Base-by-base conservation (phyloP, 2,797 vertebrate genomes). In the Trachops cirrhosus region DNA sequence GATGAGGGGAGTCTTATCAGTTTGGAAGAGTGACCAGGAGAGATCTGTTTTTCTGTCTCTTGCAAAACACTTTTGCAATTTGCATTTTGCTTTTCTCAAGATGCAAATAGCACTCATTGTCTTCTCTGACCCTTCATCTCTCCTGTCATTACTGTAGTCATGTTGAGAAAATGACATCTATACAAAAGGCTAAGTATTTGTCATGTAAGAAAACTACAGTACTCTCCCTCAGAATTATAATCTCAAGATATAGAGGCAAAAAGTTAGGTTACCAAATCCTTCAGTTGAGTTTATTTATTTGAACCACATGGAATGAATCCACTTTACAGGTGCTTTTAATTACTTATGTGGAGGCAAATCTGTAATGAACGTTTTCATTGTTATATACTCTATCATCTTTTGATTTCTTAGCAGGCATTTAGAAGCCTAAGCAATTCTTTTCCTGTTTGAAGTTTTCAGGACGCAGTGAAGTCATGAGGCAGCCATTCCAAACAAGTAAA, bases 91-190 rank as follows among this genome's bases (percentile, higher is more conserved):
- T 62, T 96, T 96, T 64, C 71, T 93, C 44, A 48, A 48, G n/a
- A 88, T 91, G 70, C 52, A 88, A 67, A 80, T 57, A 59, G 10
- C 48, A 34, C 12, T 85, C 32, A 3, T 48, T 96, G 84, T 21
- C 48, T 74, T 90, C 62, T 71, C 78, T 90, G 62, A 75, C 68
- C 44, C 34, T 83, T 70, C 1, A 14, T 48, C 41, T n/a, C 41
- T 70, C 68, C n/a, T 74, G 67, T 74, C 80, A 82, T 82, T 82
- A 44, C 32, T 50, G 9, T 32, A 54, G 54, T 74, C 41, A 29
- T 59, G 34, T 71, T 93, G 44, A 88, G 46, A 93, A 94, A 94
- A 90, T 88, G 87, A 86, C 71, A 85, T 68, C 75, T 82, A 89
- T 54, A 80, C 52, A 74, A 64, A 94, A 95, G 64, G 50, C 87